Evolutionary conservation across 2,888 invertebrate genomes (phyloP), one percentile per base, ranked within the genome.

Genomic region (Masnerella sp.): DNA sequence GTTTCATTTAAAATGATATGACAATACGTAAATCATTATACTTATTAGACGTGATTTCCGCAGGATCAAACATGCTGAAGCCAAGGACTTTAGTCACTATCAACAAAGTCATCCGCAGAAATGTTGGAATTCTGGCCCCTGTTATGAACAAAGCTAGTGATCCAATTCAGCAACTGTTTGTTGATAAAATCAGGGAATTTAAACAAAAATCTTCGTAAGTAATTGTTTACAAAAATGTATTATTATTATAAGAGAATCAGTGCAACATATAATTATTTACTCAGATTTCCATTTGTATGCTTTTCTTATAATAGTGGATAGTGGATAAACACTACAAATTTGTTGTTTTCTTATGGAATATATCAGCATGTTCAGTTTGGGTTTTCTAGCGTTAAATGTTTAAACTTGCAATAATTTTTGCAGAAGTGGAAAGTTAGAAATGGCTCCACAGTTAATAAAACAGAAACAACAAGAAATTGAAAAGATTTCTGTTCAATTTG

Each of bases 161-260:
- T 87, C 97, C 98, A 2, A 95, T 98, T 83, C 98, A 98, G 88
- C 94, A 97, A 88, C 89, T 98, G 51, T 98, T 98, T 88, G 87
- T 98, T 32, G 95, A 97, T 79, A 97, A 98, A 91, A 91, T 98
- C 78, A 91, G 92, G 75, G 97, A 97, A 89, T 98, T 96, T 89
- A 94, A 92, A 85, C 89, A 92, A 80, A 96, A 96, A 87, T 94
- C 94, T 90, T 88, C 91, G 96, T 96, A 91, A 90, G 93, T 91
- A 80, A 38, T 34, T 22, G 20, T 34, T 36, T 15, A 38, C 14
- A 17, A 42, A 11, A 43, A 42, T 43, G 30, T 22, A 22, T 34
- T 0, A 36, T 25, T 30, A n/a, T n/a, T n/a, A n/a, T n/a, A n/a
- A n/a, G n/a, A n/a, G n/a, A 30, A 30, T 30, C 5, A 30, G 25